Conservation (phyloP, 2,797 vertebrate genomes). For the Enoplosus armatus region DNA sequence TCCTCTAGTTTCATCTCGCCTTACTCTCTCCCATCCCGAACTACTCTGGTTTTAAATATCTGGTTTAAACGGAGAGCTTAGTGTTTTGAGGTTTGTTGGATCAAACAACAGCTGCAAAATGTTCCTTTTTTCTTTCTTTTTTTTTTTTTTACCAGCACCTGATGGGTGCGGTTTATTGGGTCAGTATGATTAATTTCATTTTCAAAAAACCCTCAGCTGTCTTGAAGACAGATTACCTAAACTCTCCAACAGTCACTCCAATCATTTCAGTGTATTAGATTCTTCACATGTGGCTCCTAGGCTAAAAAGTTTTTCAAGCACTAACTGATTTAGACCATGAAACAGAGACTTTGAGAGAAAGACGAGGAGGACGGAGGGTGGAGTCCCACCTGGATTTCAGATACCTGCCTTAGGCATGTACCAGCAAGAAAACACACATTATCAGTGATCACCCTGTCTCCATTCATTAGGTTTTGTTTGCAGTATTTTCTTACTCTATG, state of each 20-base stretch:
- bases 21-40: constrained; percentile 10
- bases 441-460: constrained; percentile 13
- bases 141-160: constrained; percentile 21
- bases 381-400: constrained; percentile 25
- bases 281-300: constrained; percentile 37
- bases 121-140: accelerated
- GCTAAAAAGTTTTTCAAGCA: constrained; percentile 33
- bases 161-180: constrained; percentile 16
- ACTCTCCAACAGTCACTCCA: constrained; percentile 29
- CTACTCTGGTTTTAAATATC: constrained; percentile 25
- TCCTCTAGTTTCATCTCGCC: constrained; percentile 24
- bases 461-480: not conserved
- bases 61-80: constrained; percentile 11
- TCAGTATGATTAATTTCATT: constrained; percentile 15
- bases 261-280: constrained; percentile 40
- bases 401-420: constrained; percentile 24
- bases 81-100: constrained; percentile 5
- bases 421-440: constrained; percentile 31
- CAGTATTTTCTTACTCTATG: not conserved
- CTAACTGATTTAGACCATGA: constrained; percentile 25
- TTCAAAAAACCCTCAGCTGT: constrained; percentile 15
- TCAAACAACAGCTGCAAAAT: constrained; percentile 41
- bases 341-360: constrained; percentile 26
- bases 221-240: constrained; percentile 43
- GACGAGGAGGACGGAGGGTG: not conserved